Percentiles rank a stretch among this genome's conserved stretches.
Conservation (phyloP, 1,140 invertebrate species). For the Sipha flava region DNA sequence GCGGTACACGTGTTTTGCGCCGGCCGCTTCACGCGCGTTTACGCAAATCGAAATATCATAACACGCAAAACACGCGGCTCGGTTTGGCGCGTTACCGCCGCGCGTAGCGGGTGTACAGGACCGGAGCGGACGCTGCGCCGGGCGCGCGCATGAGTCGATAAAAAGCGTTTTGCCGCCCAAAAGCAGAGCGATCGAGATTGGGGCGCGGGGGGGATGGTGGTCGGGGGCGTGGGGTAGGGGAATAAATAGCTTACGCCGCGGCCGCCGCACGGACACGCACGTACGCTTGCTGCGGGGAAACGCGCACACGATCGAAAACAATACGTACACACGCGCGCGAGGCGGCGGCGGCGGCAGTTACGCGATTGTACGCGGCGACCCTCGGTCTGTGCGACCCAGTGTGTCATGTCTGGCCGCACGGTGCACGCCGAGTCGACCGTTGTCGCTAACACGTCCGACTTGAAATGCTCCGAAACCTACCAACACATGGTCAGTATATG, state of each 20-base stretch:
- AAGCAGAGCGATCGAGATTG: background rate
- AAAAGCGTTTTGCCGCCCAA: background rate
- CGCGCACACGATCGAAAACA: no score
- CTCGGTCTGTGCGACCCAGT: constrained; percentile 14
- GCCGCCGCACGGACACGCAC: background rate
- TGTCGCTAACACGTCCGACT: background rate
- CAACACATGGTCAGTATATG: constrained; percentile 8
- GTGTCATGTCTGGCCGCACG: constrained; percentile 26
- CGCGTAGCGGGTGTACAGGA: no score
- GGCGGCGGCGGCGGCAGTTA: background rate
- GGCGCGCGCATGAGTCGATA: constrained; percentile 1
- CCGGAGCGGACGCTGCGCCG: background rate
- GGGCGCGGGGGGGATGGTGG: no score
- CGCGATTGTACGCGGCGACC: background rate
- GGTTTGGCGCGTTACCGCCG: background rate
- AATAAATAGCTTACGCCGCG: background rate
- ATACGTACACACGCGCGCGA: no score
- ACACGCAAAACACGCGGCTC: no score
- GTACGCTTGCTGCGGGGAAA: background rate
- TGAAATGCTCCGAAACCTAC: constrained; percentile 18
- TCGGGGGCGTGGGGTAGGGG: background rate
- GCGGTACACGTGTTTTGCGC: no score
- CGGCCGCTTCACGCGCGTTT: no score
- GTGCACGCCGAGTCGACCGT: background rate
- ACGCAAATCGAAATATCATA: no score